Conservation (phyloP, 2,113 vertebrate genomes). For the Equus quagga region DNA sequence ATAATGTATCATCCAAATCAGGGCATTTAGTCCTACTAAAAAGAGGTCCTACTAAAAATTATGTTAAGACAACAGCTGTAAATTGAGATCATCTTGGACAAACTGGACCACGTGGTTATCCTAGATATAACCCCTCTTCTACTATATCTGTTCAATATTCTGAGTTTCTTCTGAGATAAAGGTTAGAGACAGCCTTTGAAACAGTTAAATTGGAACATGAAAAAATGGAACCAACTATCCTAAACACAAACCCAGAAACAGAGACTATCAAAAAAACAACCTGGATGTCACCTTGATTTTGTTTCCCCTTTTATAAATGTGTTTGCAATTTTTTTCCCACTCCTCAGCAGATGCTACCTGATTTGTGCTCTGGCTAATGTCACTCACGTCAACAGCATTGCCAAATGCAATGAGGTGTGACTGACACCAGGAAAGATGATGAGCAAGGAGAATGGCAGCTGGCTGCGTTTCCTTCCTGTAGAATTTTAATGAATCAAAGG, state of each 20-base stretch:
- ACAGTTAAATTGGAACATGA: background rate
- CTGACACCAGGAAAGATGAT: conserved; percentile 59
- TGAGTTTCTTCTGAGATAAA: background rate
- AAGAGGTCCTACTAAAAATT: background rate
- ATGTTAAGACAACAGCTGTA: background rate
- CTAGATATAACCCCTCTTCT: background rate
- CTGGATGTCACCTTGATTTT: conserved; percentile 67
- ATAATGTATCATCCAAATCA: background rate
- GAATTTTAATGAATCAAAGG: conserved; percentile 77
- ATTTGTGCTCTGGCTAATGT: conserved; percentile 75
- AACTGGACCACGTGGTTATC: background rate
- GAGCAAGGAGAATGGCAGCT: conserved; percentile 69
- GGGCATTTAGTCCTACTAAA: background rate
- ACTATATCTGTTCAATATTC: background rate
- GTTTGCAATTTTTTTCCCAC: background rate
- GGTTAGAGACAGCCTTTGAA: background rate
- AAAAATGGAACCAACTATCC: background rate
- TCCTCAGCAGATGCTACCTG: conserved; percentile 57
- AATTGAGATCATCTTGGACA: background rate
- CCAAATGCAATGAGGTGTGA: conserved; percentile 71
- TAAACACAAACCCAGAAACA: conserved; percentile 10
- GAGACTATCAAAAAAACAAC: conserved; percentile 56
- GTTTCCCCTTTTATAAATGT: conserved; percentile 61
- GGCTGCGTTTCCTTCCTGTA: conserved; percentile 29
- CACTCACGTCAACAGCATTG: conserved; percentile 55